Percentiles rank a stretch among this genome's conserved stretches.
Evolutionary conservation across 2,113 vertebrate genomes (phyloP).

Genomic region (Bujurquina vittata): DNA sequence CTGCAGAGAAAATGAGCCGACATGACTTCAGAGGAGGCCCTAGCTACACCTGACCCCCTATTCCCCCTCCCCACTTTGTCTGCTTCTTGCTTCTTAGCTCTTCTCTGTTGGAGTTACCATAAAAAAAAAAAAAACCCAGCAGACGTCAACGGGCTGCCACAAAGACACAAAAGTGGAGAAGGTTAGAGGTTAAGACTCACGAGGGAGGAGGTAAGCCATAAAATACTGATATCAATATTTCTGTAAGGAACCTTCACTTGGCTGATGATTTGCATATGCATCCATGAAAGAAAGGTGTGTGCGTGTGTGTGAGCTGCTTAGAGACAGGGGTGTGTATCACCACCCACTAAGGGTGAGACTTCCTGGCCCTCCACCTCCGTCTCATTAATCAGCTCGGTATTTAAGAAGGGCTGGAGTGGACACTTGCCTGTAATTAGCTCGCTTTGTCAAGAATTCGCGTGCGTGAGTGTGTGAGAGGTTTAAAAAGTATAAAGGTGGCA

Average conservation of each 20-base stretch:
- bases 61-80: constrained; percentile 3
- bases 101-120: constrained; percentile 49
- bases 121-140: constrained; percentile 8
- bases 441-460: constrained; percentile 84
- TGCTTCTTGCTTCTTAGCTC: constrained; percentile 35
- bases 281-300: constrained; percentile 51
- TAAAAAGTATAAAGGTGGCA: constrained; percentile 26
- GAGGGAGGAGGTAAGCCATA: constrained; percentile 5
- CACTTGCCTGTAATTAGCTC: constrained; percentile 96
- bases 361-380: constrained; percentile 89
- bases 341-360: constrained; percentile 87
- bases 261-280: constrained; percentile 48
- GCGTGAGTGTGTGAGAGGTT: constrained; percentile 62
- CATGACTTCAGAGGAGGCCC: constrained; percentile 67
- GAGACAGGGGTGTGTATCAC: constrained; percentile 55
- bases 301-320: constrained; percentile 7
- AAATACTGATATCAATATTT: constrained; percentile 37
- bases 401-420: constrained; percentile 94
- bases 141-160: constrained; percentile 42
- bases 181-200: constrained; percentile 3
- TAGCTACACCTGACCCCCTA: constrained; percentile 55
- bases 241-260: constrained; percentile 50
- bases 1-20: constrained; percentile 72
- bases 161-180: constrained; percentile 16
- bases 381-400: constrained; percentile 97